These are phyloP conservation scores for Ianthella basta DNA, from an alignment of 37 sponge, comb jelly and placozoan species.

Conservation along the genomic window DNA sequence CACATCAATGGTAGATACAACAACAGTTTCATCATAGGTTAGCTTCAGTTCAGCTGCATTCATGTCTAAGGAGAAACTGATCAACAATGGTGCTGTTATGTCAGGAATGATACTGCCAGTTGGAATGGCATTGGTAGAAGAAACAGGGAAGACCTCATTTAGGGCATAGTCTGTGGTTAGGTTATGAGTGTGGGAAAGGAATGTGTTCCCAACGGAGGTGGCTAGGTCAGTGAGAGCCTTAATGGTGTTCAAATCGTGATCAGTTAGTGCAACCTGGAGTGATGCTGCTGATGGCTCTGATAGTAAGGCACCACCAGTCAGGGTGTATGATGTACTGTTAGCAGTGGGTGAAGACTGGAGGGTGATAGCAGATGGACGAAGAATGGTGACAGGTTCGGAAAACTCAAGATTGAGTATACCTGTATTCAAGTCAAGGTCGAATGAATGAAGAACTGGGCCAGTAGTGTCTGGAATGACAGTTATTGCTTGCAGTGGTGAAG, in stretches of 20 bases:
- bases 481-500: background rate
- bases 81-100: slow-evolving; percentile 54
- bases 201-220: slow-evolving; percentile 47
- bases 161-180: slow-evolving; percentile 56
- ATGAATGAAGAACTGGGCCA: slow-evolving; percentile 51
- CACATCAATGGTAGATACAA: slow-evolving; percentile 49
- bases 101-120: slow-evolving; percentile 38
- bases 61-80: slow-evolving; percentile 59
- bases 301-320: slow-evolving; percentile 59
- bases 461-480: slow-evolving; percentile 54
- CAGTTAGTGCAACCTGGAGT: slow-evolving; percentile 27
- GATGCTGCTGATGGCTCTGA: slow-evolving; percentile 45
- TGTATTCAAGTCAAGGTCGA: slow-evolving; percentile 72
- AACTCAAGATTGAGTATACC: slow-evolving; percentile 69
- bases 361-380: slow-evolving; percentile 37
- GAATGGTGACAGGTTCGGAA: slow-evolving; percentile 65
- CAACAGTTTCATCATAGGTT: slow-evolving; percentile 71
- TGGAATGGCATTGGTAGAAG: slow-evolving; percentile 5
- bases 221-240: slow-evolving; percentile 49
- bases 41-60: slow-evolving; percentile 44
- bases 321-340: background rate
- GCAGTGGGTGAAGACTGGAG: slow-evolving; percentile 39
- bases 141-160: slow-evolving; percentile 29
- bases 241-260: slow-evolving; percentile 43
- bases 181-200: slow-evolving; percentile 30